Evolutionary conservation across 1,140 invertebrate species (phyloP).

Genomic region (Drosophila parvula): DNA sequence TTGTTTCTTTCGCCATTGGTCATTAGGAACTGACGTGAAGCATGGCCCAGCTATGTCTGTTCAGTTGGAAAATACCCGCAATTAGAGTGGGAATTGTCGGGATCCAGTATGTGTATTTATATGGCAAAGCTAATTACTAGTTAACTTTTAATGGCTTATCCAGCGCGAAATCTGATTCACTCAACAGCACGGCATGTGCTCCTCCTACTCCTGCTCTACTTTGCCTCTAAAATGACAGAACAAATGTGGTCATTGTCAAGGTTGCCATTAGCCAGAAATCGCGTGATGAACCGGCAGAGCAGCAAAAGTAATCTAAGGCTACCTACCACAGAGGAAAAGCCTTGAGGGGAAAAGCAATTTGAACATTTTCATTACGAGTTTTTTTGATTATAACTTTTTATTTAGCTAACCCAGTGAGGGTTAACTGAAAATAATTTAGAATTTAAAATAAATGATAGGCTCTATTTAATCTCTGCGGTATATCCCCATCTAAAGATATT

Average conservation of each 20-base stretch:
- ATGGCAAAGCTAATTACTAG: conserved; percentile 34
- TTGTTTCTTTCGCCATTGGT: conserved; percentile 10
- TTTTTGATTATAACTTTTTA: not conserved
- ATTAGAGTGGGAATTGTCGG: conserved; percentile 43
- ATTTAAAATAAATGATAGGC: no score
- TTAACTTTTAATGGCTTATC: conserved; percentile 23
- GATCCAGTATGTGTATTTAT: conserved; percentile 21
- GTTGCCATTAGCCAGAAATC: conserved; percentile 24
- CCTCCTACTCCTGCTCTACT: not conserved
- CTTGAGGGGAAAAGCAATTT: not conserved
- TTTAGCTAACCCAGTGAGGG: not conserved
- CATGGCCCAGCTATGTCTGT: conserved; percentile 32
- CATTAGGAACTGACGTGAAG: conserved; percentile 35
- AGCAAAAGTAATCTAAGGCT: conserved; percentile 7
- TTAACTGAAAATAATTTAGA: not conserved
- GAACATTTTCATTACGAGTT: not conserved
- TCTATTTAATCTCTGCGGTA: no score
- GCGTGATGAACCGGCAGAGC: conserved; percentile 16
- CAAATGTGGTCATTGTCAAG: conserved; percentile 30
- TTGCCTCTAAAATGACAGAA: conserved; percentile 4
- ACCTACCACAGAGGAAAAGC: not conserved
- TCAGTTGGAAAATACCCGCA: conserved; percentile 45
- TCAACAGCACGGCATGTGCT: conserved; percentile 32
- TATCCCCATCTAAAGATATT: not conserved
- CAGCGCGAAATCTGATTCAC: conserved; percentile 55